Evolutionary conservation across 2,888 invertebrate species (phyloP).

Genomic region (Synergus japonicus): DNA sequence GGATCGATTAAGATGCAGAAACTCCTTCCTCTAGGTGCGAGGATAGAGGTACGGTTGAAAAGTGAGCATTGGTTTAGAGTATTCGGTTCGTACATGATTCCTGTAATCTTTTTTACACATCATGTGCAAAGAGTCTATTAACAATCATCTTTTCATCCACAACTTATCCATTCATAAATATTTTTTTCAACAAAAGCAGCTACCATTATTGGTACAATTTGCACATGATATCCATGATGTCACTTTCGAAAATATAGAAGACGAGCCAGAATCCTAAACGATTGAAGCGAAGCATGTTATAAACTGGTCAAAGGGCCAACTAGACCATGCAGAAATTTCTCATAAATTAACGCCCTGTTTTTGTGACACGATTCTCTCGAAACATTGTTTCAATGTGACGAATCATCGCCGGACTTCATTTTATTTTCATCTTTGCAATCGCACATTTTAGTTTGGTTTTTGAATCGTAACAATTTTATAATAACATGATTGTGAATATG

Average conservation of each 20-base stretch:
- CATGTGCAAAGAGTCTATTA: too few relatives aligned
- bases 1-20: not conserved
- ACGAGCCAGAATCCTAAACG: conserved; percentile 16
- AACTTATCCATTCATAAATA: not conserved
- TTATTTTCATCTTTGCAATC: not conserved
- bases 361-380: conserved; percentile 29
- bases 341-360: conserved; percentile 38
- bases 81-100: too few relatives aligned
- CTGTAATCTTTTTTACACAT: too few relatives aligned
- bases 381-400: conserved; percentile 15
- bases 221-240: not conserved
- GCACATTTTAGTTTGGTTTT: not conserved
- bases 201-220: not conserved
- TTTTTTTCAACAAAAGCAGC: not conserved
- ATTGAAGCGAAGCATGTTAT: conserved; percentile 36
- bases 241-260: not conserved
- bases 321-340: conserved; percentile 28
- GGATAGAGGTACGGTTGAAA: too few relatives aligned
- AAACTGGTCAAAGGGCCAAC: conserved; percentile 26
- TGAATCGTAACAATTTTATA: not conserved
- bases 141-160: not conserved
- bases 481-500: not conserved
- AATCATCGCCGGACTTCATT: not conserved
- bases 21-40: too few relatives aligned
- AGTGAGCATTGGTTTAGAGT: too few relatives aligned